These are phyloP conservation scores for Trachelus iudaicus DNA, from an alignment of 2,888 invertebrate species.

Conservation along the genomic window DNA sequence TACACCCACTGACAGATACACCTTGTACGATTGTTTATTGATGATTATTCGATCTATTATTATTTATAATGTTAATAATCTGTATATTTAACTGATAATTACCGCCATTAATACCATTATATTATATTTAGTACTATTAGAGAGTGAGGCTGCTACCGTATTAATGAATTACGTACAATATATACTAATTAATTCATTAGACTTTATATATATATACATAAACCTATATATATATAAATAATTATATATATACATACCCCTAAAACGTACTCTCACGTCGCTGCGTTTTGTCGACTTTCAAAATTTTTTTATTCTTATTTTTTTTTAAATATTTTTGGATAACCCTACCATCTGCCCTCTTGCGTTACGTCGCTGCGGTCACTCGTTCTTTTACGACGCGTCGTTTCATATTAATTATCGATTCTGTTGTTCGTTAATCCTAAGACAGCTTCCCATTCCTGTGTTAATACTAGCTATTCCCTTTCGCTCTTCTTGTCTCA, in stretches of 20 bases:
- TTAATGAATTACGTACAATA: conserved; percentile 65
- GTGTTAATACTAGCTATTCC: not conserved
- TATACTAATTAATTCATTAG: conserved; percentile 65
- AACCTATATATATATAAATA: conserved; percentile 46
- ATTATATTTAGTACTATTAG: conserved; percentile 64
- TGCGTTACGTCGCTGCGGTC: not conserved
- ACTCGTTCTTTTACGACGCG: not conserved
- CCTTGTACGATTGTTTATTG: conserved; percentile 55
- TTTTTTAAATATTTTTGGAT: conserved; percentile 24
- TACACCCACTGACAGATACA: conserved; percentile 37
- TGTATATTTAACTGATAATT: conserved; percentile 57
- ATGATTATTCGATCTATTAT: conserved; percentile 52
- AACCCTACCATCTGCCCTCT: not conserved
- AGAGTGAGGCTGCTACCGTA: conserved; percentile 65
- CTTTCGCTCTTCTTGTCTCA: not conserved
- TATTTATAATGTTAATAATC: conserved; percentile 58
- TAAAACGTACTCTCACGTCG: conserved; percentile 51
- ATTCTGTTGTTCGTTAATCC: not conserved
- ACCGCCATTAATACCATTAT: conserved; percentile 61
- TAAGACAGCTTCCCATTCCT: not conserved
- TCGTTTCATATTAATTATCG: not conserved
- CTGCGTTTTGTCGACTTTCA: conserved; percentile 24
- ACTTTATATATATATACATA: conserved; percentile 29
- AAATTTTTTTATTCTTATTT: conserved; percentile 3
- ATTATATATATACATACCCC: conserved; percentile 61